Base-by-base conservation (phyloP, 2,113 vertebrate species). In the Hippocampus abdominalis region DNA sequence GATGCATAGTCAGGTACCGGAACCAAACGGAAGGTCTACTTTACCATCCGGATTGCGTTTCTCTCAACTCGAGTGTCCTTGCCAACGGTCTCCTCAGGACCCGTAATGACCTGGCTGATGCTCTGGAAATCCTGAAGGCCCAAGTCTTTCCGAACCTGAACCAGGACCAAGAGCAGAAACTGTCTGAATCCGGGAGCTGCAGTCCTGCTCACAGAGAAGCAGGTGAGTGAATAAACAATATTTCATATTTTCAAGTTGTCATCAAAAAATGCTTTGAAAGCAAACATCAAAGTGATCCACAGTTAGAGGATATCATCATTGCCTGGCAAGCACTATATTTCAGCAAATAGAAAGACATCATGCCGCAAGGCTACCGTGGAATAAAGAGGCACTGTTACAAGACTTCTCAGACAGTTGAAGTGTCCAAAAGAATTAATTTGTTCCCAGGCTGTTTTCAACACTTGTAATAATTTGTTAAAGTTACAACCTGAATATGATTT, bases 31-130 rank as follows among this genome's bases (percentile, higher is more conserved):
- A 23, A 16, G 10, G 40, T 12, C 21, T 1, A 16, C 1, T 67
- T 48, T 3, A 12, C 27, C 18, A 11, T 53, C 20, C 29, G 16
- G 3, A 18, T 67, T 29, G 16, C 1, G 4, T 49, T 29, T 56
- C 13, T 40, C 51, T 56, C 21, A 18, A 39, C 51, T 4, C 8
- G 15, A 23, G 21, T 39, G 27, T 36, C 36, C 29, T 48, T 21
- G 13, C 21, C 3, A 4, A 66, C n/a, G 46, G 69, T 64, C 79
- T 74, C 56, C 75, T 59, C 88, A 99, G 97, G 88, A 95, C 91
- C 70, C 93, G 97, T 71, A 97, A 95, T 1, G 96, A 99, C 62
- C 90, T 99, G 74, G 96, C 96, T 0, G 95, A 98, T 81, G 96
- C 94, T 64, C 91, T 99, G 71, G 94, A 98, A 54, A 93, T 95